Evolutionary conservation across 2,113 vertebrate genomes (phyloP).

Genomic region (Bufo bufo): DNA sequence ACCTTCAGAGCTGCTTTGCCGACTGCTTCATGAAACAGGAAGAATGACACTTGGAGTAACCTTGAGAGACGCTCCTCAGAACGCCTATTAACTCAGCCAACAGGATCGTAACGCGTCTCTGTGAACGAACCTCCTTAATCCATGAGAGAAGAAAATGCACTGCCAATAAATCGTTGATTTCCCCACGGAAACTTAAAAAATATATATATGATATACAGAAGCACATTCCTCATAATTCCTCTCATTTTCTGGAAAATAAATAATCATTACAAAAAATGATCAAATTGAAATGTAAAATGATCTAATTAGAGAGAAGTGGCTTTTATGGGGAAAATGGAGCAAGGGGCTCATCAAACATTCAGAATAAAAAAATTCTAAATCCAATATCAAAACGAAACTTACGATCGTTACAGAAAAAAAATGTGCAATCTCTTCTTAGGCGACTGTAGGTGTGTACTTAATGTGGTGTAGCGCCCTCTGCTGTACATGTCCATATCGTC

Average conservation of each 20-base stretch:
- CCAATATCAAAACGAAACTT: conserved; percentile 3
- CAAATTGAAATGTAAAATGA: background rate
- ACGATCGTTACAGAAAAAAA: background rate
- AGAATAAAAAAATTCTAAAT: conserved; percentile 51
- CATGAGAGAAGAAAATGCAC: conserved; percentile 42
- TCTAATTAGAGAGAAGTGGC: conserved; percentile 26
- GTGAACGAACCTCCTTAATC: conserved; percentile 2
- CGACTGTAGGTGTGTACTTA: background rate
- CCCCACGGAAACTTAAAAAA: conserved; percentile 36
- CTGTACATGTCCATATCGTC: background rate
- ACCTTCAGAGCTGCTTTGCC: background rate
- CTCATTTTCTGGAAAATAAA: conserved; percentile 19
- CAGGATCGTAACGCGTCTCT: conserved; percentile 24
- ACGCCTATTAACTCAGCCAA: conserved; percentile 38
- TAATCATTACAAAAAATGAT: conserved; percentile 13
- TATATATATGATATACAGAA: conserved; percentile 29
- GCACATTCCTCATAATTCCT: conserved; percentile 14
- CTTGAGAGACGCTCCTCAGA: conserved; percentile 49
- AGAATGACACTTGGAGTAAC: conserved; percentile 45
- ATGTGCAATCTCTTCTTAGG: background rate
- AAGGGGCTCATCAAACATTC: conserved; percentile 21
- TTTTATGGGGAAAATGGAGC: conserved; percentile 11
- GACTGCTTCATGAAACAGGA: conserved; percentile 8
- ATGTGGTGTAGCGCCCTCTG: background rate
- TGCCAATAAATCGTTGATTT: conserved; percentile 10